Percentiles rank a stretch among this genome's conserved stretches.
These are phyloP conservation scores for Brachypterus glaber DNA, from an alignment of 2,888 invertebrate species.

Conservation along the genomic window DNA sequence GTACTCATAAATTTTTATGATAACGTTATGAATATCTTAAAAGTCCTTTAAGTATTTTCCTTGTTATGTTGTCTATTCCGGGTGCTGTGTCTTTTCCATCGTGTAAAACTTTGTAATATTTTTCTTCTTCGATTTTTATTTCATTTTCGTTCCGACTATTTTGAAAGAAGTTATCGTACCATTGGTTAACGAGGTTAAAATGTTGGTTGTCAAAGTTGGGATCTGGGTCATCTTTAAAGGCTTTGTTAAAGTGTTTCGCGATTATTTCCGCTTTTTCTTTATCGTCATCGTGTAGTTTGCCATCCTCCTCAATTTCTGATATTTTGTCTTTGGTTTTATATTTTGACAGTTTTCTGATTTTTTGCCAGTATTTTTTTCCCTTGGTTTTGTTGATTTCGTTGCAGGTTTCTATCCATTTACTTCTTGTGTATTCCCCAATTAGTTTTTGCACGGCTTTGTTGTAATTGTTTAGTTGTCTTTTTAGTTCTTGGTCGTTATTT, in stretches of 20 bases:
- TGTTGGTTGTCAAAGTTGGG: slow-evolving; percentile 4
- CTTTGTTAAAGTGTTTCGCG: slow-evolving; percentile 6
- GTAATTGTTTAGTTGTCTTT: slow-evolving; percentile 4
- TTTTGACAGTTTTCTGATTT: slow-evolving; percentile 9
- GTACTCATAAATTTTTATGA: too few relatives aligned
- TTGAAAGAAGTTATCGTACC: too few relatives aligned
- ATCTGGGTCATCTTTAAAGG: slow-evolving; percentile 7
- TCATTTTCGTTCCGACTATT: too few relatives aligned
- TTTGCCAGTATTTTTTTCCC: slow-evolving; percentile 9
- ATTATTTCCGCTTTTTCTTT: slow-evolving; percentile 3
- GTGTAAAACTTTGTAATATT: too few relatives aligned
- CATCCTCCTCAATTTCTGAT: slow-evolving; percentile 3
- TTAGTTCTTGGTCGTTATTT: slow-evolving; percentile 5
- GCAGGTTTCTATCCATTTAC: slow-evolving; percentile 10
- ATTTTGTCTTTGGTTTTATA: slow-evolving; percentile 8
- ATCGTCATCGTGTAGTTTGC: too few relatives aligned
- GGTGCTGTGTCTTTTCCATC: too few relatives aligned
- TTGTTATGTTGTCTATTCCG: too few relatives aligned
- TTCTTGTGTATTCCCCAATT: slow-evolving; percentile 2
- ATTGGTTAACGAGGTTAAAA: too few relatives aligned
- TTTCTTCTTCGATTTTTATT: too few relatives aligned
- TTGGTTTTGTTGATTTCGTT: slow-evolving; percentile 9
- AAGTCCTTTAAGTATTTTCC: too few relatives aligned
- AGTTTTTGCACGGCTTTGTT: slow-evolving; percentile 3
- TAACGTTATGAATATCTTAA: too few relatives aligned